Evolutionary conservation across 2,888 invertebrate genomes (phyloP).

Genomic region (Lithophane leautieri): DNA sequence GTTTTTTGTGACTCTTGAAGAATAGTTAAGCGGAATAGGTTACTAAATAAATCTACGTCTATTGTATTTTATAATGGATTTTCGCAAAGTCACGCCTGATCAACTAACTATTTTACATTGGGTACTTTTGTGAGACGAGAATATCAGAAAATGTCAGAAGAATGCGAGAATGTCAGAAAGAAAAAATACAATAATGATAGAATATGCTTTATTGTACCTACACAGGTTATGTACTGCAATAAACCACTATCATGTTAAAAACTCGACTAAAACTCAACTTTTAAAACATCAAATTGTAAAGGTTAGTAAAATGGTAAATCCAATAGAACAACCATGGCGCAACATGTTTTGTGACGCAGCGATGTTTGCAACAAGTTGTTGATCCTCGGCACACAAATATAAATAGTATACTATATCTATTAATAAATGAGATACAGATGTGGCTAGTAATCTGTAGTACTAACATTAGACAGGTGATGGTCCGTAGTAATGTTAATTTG

Average conservation of each 20-base stretch:
- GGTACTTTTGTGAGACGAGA: too few species aligned
- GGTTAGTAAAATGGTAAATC: conserved; percentile 44
- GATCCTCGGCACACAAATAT: conserved; percentile 41
- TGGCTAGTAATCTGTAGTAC: not conserved
- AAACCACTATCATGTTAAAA: not conserved
- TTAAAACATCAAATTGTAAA: conserved; percentile 20
- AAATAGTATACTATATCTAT: not conserved
- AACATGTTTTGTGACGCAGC: conserved; percentile 57
- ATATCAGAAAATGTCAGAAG: too few species aligned
- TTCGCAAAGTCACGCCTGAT: too few species aligned
- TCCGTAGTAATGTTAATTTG: conserved; percentile 22
- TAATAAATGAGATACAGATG: conserved; percentile 8
- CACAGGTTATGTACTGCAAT: not conserved
- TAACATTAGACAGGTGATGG: not conserved
- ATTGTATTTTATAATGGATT: too few species aligned
- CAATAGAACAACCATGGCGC: conserved; percentile 37
- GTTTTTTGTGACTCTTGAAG: too few species aligned
- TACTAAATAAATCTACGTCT: too few species aligned
- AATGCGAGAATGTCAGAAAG: too few species aligned
- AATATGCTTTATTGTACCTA: not conserved
- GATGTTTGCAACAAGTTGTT: conserved; percentile 65
- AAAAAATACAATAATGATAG: too few species aligned
- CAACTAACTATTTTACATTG: too few species aligned
- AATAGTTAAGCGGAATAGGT: too few species aligned
- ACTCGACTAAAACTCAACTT: not conserved